Conservation (phyloP, 2,888 invertebrate species). For the Lithosia quadra region DNA sequence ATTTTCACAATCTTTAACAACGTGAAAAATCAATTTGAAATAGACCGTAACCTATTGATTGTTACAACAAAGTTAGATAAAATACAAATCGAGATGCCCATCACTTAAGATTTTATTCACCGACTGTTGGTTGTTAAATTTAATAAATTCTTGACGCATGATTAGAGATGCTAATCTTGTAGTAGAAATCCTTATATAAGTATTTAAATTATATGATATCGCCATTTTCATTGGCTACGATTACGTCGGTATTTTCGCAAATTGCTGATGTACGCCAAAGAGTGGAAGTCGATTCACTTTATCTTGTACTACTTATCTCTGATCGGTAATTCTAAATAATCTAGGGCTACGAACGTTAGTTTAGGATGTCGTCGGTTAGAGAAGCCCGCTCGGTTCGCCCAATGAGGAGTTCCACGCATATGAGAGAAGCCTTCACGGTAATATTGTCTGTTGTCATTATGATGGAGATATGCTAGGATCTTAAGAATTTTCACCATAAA, state of each 20-base stretch:
- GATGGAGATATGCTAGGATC: too few relatives aligned
- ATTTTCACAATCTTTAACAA: conserved; percentile 19
- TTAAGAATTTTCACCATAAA: too few relatives aligned
- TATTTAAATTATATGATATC: neutral
- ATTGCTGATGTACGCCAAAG: neutral
- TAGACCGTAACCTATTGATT: conserved; percentile 22
- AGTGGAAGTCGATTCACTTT: neutral
- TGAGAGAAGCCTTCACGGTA: neutral
- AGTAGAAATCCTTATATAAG: conserved; percentile 4
- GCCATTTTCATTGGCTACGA: neutral
- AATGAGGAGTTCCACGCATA: neutral
- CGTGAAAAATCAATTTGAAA: conserved; percentile 14
- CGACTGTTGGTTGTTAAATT: neutral
- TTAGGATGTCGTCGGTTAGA: neutral
- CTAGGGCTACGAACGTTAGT: neutral
- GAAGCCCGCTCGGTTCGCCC: neutral
- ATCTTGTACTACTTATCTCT: neutral
- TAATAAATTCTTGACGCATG: conserved; percentile 5
- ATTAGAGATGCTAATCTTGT: neutral
- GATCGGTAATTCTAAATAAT: neutral
- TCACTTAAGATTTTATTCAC: conserved; percentile 6
- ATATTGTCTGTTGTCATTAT: neutral
- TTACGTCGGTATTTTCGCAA: neutral
- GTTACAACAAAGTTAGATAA: conserved; percentile 12
- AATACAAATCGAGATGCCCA: conserved; percentile 4